Base-by-base conservation (phyloP, 1,140 invertebrate genomes). In the Antheraea pernyi region DNA sequence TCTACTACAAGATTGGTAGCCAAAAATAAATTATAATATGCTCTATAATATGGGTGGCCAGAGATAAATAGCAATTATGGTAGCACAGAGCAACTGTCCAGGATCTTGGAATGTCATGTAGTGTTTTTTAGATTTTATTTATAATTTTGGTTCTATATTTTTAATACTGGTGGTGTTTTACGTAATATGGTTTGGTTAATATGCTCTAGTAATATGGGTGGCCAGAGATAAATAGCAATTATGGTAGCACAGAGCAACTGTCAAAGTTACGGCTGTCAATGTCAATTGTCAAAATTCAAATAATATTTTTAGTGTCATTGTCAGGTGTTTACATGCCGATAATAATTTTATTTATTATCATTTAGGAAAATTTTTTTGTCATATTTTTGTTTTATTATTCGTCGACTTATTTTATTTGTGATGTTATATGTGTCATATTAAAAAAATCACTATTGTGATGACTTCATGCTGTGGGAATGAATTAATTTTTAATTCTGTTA, bases 391-490 rank as follows among this genome's bases (percentile, higher is more conserved):
- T 70, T 61, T 69, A 69, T 30, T 59, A 13, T 62, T 68, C 59
- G 22, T 68, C 62, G 13, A 59, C 61, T 22, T 67, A 66, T 59
- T 69, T 65, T 18, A 19, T 64, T 74, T 75, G 70, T 67, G 73
- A 71, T 58, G 53, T 69, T 19, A 67, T 66, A 64, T 65, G 37
- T 22, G 19, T 53, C 7, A 53, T 65, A 65, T 19, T 19, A 65
- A 48, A 68, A 19, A 18, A 48, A 62, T 59, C 22, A 62, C 80
- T 67, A 75, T 77, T 91, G 89, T 89, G 76, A 89, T 91, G 89
- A 89, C 68, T 89, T 87, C 85, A 83, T 91, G 89, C 85, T 91
- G 89, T 67, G 84, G 87, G 60, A 89, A 89, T 69, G 89, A 91
- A 69, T 78, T 91, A 69, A 67, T 89, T 67, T 82, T 80, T 70